Evolutionary conservation across 2,113 vertebrate genomes (phyloP).

Genomic region (Scophthalmus maximus): DNA sequence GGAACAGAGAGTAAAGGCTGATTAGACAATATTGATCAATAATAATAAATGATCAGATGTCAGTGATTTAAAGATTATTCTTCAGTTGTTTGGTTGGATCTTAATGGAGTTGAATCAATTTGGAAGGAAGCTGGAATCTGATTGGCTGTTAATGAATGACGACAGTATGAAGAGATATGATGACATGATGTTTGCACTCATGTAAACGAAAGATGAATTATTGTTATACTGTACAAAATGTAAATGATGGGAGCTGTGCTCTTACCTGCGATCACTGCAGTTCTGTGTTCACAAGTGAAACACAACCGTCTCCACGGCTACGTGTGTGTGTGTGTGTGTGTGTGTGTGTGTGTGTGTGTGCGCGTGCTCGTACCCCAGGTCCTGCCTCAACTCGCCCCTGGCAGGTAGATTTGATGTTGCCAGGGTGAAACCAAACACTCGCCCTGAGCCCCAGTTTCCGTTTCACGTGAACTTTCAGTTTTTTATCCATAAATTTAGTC

Average conservation of each 20-base stretch:
- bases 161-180: too few relatives aligned
- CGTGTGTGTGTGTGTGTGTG: conserved; percentile 14
- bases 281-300: conserved; percentile 26
- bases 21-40: too few relatives aligned
- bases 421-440: conserved; percentile 11
- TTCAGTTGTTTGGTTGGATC: too few relatives aligned
- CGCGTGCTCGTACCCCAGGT: neutral
- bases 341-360: conserved; percentile 24
- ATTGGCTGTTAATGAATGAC: too few relatives aligned
- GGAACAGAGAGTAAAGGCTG: too few relatives aligned
- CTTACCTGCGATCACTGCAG: conserved; percentile 29
- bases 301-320: conserved; percentile 48
- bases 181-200: neutral
- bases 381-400: conserved; percentile 49
- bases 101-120: too few relatives aligned
- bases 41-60: too few relatives aligned
- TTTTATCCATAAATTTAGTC: too few relatives aligned
- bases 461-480: too few relatives aligned
- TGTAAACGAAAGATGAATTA: neutral
- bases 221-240: neutral
- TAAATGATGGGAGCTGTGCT: neutral
- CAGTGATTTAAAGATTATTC: too few relatives aligned
- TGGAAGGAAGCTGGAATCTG: too few relatives aligned
- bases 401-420: conserved; percentile 22
- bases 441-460: neutral